A percentile compares a stretch with the other conserved stretches of the same genome.
These are phyloP conservation scores for Petrolisthes cinctipes DNA, from an alignment of 2,888 invertebrate genomes.

Conservation along the genomic window DNA sequence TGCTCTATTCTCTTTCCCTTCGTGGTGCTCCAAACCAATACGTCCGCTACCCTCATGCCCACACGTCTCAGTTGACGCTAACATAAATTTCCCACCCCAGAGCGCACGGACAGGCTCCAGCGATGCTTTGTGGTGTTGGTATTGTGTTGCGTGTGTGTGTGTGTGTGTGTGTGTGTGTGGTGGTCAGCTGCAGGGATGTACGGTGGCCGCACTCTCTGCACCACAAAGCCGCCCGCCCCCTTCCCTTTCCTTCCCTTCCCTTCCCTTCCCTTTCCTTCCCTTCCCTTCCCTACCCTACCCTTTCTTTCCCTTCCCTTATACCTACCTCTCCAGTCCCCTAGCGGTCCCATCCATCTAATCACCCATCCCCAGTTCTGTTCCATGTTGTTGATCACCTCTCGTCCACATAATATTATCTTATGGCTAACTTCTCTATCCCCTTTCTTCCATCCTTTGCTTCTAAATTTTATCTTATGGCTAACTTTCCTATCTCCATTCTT, in stretches of 20 bases:
- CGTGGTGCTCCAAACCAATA: no score
- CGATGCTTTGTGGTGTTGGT: background rate
- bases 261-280: background rate
- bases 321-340: background rate
- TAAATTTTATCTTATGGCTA: no score
- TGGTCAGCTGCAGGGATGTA: background rate
- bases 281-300: background rate
- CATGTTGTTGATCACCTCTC: no score
- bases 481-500: no score
- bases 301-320: background rate
- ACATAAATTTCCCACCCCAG: no score
- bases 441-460: no score
- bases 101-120: background rate
- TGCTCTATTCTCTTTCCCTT: no score
- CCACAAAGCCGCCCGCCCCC: background rate
- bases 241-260: background rate
- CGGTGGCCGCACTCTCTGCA: background rate
- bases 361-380: background rate
- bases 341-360: background rate
- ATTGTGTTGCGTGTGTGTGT: background rate
- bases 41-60: no score
- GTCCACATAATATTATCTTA: no score
- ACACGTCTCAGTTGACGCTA: no score
- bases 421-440: no score
- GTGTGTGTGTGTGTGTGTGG: background rate